Evolutionary conservation across 2,888 invertebrate genomes (phyloP).

Genomic region (Esperia sulphurella): DNA sequence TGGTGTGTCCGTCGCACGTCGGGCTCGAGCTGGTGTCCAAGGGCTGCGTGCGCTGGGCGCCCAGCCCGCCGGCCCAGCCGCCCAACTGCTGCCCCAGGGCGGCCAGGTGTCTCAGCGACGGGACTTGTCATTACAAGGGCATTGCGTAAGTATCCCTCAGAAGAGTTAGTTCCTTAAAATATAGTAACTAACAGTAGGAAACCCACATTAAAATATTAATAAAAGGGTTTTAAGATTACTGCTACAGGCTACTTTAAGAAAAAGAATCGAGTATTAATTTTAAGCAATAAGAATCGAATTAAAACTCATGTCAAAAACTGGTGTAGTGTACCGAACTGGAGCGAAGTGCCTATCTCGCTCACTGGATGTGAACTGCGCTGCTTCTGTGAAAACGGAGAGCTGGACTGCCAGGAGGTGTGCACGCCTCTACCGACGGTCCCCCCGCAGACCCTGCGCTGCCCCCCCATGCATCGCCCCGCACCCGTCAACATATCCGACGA

Average conservation of each 20-base stretch:
- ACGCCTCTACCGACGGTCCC: constrained; percentile 87
- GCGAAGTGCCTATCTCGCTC: constrained; percentile 87
- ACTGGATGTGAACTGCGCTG: constrained; percentile 93
- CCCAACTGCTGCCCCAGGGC: constrained; percentile 91
- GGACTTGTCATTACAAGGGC: constrained; percentile 88
- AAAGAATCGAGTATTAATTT: too few relatives aligned
- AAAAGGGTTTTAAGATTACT: too few relatives aligned
- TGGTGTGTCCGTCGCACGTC: constrained; percentile 91
- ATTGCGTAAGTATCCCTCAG: constrained; percentile 54
- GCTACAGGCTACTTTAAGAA: too few relatives aligned
- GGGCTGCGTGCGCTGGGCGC: constrained; percentile 92
- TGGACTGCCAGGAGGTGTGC: constrained; percentile 91
- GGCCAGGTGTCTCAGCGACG: constrained; percentile 88
- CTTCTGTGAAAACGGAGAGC: constrained; percentile 91
- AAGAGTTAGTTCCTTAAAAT: neutral
- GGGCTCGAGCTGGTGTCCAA: constrained; percentile 92
- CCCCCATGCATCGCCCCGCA: constrained; percentile 82
- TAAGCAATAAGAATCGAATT: too few relatives aligned
- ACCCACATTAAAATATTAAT: too few relatives aligned
- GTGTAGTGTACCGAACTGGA: constrained; percentile 85
- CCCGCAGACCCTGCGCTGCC: constrained; percentile 86
- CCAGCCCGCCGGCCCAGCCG: constrained; percentile 85
- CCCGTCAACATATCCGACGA: constrained; percentile 83
- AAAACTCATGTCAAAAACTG: too few relatives aligned
- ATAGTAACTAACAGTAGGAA: too few relatives aligned